Base-by-base conservation (phyloP, 2,797 vertebrate species). In the Neosilurus hyrtlii region DNA sequence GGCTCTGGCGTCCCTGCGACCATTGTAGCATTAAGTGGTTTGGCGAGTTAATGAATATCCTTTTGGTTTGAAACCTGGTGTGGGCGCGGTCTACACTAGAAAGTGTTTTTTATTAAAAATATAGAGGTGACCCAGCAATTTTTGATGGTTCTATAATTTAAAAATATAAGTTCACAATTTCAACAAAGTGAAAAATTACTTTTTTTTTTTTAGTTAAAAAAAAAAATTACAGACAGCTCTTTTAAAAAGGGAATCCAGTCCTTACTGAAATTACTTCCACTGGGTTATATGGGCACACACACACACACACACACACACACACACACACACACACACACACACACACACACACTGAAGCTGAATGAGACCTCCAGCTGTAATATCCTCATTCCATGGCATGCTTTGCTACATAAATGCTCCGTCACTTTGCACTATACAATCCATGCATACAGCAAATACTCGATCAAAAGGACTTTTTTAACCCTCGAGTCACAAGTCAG, bases 211-310 rank as follows among this genome's bases (percentile, higher is more conserved):
- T 11, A 43, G 15, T 24, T 8, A 1, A 8, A n/a, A 51, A 15
- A 1, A 9, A 71, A 71, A 71, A 15, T n/a, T 26, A 52, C 8
- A 54, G 12, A 54, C 49, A 72, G 35, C 37, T 12, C 35, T 18
- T 68, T 68, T 11, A 20, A 49, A n/a, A 82, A 86, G 65, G 82
- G 77, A 83, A 81, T 57, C 12, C 1, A 62, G 59, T 49, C 15
- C 49, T 51, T 52, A 72, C 15, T 51, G 76, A 67, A 75, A 74
- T 70, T 67, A 22, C 49, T 78, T 62, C 11, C 59, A 4, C 11
- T 26, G 9, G 10, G 51, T 65, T 78, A 78, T 37, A n/a, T n/a
- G n/a, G n/a, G n/a, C n/a, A n/a, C n/a, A n/a, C n/a, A n/a, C n/a
- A n/a, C n/a, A n/a, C n/a, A n/a, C n/a, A n/a, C n/a, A n/a, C n/a